Base-by-base conservation (phyloP, 2,888 invertebrate species). In the Hyposoter didymator region DNA sequence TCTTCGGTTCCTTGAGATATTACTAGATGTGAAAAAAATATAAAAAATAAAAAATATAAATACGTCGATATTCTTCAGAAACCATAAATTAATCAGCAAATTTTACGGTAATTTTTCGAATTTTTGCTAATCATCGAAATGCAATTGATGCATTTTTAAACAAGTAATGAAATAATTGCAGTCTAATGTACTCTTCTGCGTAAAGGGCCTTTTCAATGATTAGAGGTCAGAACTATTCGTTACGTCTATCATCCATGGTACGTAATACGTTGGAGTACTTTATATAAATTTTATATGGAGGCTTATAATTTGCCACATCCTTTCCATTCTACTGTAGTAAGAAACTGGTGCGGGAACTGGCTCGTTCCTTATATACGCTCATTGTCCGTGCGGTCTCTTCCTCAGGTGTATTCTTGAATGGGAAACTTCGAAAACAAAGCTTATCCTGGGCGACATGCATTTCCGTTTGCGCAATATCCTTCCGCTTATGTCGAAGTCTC, bases 401-500 rank as follows among this genome's bases (percentile, higher is more conserved):
- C 88, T 91, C 92, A 92, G 90, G 91, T 92, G 91, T 88, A 91
- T 90, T 88, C 86, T 90, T 90, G 89, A 90, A 91, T 90, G 88
- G 90, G 81, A 80, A 82, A 67, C 84, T 85, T 79, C 88, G 90
- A 91, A 74, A 91, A 92, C 90, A 91, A 92, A 90, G 88, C 80
- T 82, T 43, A 35, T 64, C n/a, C 74, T 72, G 66, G 62, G 78
- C 85, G 89, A 86, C 91, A 90, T 90, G 91, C 91, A 91, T 89
- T 92, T 93, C 92, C 92, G 92, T 89, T 93, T 93, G 90, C 90
- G 92, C 91, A 93, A 93, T 90, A 92, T 93, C 93, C 93, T 93
- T 93, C 93, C 93, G 92, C 92, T 90, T 84, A 32, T 43, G n/a
- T 75, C n/a, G 8, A 55, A 22, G 8, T 17, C 45, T 39, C 32